Conservation (phyloP, 2,797 vertebrate species). For the Lerista edwardsae region DNA sequence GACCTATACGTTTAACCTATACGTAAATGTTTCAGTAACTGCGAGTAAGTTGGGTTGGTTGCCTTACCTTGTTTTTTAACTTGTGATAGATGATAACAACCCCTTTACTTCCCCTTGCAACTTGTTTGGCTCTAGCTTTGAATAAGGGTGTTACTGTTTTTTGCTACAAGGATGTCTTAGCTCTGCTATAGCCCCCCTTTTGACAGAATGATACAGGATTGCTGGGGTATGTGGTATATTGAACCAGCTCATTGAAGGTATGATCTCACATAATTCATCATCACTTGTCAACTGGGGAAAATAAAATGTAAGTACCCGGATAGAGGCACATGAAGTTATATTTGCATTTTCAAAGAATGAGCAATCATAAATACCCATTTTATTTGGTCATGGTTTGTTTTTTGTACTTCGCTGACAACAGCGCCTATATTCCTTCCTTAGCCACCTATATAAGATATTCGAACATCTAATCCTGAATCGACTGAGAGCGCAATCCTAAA, state of each 20-base stretch:
- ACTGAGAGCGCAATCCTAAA: no score
- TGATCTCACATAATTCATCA: background rate
- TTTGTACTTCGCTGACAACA: no score
- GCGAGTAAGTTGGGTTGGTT: background rate
- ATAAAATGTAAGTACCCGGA: background rate
- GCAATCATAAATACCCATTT: no score
- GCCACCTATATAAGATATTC: no score
- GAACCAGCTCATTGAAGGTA: background rate
- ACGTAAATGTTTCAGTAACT: constrained; percentile 11
- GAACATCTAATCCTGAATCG: no score
- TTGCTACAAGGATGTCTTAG: background rate
- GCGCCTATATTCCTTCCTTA: no score
- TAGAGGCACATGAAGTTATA: background rate
- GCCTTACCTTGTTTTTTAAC: background rate
- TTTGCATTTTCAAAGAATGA: background rate
- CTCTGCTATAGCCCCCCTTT: background rate
- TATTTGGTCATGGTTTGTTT: background rate
- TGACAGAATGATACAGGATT: no score
- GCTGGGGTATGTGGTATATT: no score
- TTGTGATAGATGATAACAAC: background rate
- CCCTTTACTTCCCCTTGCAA: background rate
- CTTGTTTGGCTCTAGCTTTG: background rate
- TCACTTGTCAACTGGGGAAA: background rate
- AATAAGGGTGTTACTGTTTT: background rate
- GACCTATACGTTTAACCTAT: background rate